Conservation (phyloP, 2,888 invertebrate genomes). For the Allacma fusca region DNA sequence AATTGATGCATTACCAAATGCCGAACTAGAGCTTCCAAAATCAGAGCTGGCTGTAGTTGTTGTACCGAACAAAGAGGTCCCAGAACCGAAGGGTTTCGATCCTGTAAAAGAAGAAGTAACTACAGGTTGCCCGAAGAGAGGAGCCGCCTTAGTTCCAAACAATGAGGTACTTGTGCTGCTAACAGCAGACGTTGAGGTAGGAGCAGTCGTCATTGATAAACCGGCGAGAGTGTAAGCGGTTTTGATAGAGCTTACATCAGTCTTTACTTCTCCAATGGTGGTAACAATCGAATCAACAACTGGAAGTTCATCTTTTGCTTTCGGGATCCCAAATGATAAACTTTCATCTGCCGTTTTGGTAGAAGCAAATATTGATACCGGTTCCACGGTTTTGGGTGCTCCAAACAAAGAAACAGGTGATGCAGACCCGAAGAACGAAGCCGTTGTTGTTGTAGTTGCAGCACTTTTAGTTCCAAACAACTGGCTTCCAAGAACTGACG, state of each 20-base stretch:
- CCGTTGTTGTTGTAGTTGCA: neutral
- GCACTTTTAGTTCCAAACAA: neutral
- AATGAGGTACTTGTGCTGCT: too few relatives aligned
- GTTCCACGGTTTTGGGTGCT: too few relatives aligned
- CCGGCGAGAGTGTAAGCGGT: too few relatives aligned
- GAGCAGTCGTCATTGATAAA: neutral
- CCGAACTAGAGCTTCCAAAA: neutral
- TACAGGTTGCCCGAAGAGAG: neutral
- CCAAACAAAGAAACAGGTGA: too few relatives aligned
- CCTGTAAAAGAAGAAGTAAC: neutral
- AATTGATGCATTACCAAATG: slow-evolving; percentile 11
- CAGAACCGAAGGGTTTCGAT: too few relatives aligned
- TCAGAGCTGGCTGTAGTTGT: neutral
- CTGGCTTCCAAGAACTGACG: neutral
- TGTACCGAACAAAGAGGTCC: neutral
- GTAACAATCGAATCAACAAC: neutral
- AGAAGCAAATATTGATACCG: neutral
- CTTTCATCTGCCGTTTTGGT: neutral
- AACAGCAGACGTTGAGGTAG: neutral
- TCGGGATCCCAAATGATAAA: neutral
- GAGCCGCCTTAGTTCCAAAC: neutral
- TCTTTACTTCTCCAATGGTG: too few relatives aligned
- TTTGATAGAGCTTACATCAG: too few relatives aligned
- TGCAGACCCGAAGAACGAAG: neutral
- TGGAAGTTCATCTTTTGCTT: neutral